Conservation (phyloP, 2,888 invertebrate species). For the Dynastes grantii region DNA sequence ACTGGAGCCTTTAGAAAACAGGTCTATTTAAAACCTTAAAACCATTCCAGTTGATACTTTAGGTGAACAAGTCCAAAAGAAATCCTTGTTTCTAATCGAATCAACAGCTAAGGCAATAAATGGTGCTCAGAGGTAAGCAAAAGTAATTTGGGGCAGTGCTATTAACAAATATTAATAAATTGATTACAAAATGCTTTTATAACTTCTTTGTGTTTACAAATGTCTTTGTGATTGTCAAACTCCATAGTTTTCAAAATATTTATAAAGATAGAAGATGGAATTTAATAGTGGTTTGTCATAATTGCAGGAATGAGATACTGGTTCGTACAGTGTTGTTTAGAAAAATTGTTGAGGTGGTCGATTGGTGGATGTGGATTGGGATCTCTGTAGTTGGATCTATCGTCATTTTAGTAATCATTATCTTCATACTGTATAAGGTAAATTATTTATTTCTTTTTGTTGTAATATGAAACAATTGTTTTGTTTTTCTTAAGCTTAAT, state of each 20-base stretch:
- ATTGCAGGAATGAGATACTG: slow-evolving; percentile 10
- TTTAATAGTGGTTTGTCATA: no score
- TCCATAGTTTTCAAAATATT: background rate
- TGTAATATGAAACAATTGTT: background rate
- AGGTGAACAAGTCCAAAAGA: background rate
- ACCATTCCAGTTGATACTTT: background rate
- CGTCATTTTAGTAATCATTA: slow-evolving; percentile 64
- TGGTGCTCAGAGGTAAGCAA: background rate
- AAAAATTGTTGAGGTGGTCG: background rate
- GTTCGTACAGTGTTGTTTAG: slow-evolving; percentile 1
- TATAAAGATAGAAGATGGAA: background rate
- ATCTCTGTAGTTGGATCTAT: slow-evolving; percentile 64
- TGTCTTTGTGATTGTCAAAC: no score
- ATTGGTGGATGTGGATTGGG: slow-evolving; percentile 66
- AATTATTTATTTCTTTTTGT: slow-evolving; percentile 49
- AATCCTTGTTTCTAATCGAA: slow-evolving; percentile 11
- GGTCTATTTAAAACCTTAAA: background rate
- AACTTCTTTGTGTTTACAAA: no score
- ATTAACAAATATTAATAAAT: no score
- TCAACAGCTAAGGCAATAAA: background rate
- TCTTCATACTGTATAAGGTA: slow-evolving; percentile 67
- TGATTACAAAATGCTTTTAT: no score
- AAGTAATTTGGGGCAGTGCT: no score
- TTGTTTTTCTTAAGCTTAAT: slow-evolving; percentile 25
- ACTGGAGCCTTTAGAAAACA: no score